Percentiles rank a stretch among this genome's conserved stretches.
Conservation (phyloP, 2,888 invertebrate genomes). For the Phyllotreta cruciferae region DNA sequence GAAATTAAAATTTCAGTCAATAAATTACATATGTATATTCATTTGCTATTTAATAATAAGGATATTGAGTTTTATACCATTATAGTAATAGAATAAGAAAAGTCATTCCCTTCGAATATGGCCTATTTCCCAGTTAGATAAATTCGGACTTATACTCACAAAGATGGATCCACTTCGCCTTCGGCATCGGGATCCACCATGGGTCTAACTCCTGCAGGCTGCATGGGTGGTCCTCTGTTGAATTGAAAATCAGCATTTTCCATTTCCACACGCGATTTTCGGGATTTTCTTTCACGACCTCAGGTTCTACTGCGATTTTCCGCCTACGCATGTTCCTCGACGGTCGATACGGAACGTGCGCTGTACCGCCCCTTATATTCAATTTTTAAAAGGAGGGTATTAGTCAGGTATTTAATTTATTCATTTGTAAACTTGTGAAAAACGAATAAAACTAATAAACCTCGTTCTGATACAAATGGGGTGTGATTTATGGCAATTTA, state of each 20-base stretch:
- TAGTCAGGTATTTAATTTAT: too few relatives aligned
- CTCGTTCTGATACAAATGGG: too few relatives aligned
- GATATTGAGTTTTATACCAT: background rate
- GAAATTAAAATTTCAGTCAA: too few relatives aligned
- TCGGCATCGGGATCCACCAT: conserved; percentile 82
- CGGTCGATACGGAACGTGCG: conserved; percentile 27
- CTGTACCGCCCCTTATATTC: too few relatives aligned
- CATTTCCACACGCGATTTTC: conserved; percentile 41
- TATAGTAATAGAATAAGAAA: background rate
- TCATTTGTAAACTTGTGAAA: too few relatives aligned
- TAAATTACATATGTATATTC: background rate
- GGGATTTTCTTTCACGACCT: conserved; percentile 13
- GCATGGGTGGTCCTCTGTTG: conserved; percentile 31
- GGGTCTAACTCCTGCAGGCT: conserved; percentile 64
- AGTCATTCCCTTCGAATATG: background rate
- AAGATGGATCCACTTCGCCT: conserved; percentile 84
- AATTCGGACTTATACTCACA: conserved; percentile 61
- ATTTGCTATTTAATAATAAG: background rate
- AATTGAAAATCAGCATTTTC: conserved; percentile 52
- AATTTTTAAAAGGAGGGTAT: too few relatives aligned
- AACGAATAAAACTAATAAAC: too few relatives aligned
- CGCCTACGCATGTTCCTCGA: conserved; percentile 17
- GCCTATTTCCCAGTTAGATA: conserved; percentile 14
- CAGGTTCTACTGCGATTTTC: conserved; percentile 14
- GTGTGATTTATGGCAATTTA: too few relatives aligned